Percentiles rank a stretch among this genome's conserved stretches.
Evolutionary conservation across 2,113 vertebrate species (phyloP).

Genomic region (Cyanoramphus novaezelandiae): DNA sequence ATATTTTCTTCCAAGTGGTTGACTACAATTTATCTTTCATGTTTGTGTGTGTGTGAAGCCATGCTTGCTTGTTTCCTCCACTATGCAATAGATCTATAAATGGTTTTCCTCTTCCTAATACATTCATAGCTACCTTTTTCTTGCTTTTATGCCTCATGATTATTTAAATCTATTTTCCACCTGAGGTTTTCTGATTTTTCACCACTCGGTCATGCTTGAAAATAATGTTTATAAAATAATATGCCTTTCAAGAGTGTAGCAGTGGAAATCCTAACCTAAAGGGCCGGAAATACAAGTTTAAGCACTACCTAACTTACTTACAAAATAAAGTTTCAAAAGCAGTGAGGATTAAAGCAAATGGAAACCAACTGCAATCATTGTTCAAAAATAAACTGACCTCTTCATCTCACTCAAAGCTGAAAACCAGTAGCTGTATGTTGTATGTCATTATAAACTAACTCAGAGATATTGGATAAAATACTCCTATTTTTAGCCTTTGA

Average conservation of each 20-base stretch:
- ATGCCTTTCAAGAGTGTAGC: background rate
- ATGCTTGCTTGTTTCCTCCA: background rate
- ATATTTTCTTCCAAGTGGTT: background rate
- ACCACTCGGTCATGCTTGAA: background rate
- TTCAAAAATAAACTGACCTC: background rate
- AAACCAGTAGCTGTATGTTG: background rate
- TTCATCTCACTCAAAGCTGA: background rate
- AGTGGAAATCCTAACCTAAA: background rate
- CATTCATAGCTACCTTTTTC: background rate
- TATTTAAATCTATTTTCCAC: background rate
- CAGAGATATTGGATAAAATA: background rate
- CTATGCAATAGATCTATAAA: background rate
- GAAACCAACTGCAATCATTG: background rate
- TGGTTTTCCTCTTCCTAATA: background rate
- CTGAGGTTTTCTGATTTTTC: background rate
- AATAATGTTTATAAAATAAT: background rate
- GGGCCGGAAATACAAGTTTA: constrained; percentile 10
- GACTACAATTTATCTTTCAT: background rate
- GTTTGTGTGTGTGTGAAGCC: background rate
- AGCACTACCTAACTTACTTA: background rate
- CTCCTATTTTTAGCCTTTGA: background rate
- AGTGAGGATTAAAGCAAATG: background rate
- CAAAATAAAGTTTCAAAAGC: constrained; percentile 28
- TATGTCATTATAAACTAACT: background rate
- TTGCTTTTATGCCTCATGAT: background rate